phyloP scores from a whole-genome alignment of 2,797 vertebrate genomes.

The Chaetophractus vellerosus region DNA sequence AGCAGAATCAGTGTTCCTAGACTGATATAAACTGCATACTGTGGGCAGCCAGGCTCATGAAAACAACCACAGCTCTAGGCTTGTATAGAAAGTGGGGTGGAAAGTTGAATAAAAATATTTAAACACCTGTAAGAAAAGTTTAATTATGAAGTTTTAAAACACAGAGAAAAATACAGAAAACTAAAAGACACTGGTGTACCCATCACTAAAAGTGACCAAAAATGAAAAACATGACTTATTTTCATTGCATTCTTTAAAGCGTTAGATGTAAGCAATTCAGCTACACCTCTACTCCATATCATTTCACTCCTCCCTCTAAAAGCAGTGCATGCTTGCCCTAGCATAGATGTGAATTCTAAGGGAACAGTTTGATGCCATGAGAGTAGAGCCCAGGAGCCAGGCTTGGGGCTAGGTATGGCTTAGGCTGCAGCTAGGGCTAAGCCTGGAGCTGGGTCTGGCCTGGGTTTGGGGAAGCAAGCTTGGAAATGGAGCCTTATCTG shows the following conservation, averaged over 20 bases:
- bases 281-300: fast-evolving
- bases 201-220: background rate
- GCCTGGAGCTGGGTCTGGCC: background rate
- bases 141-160: slow-evolving; percentile 5
- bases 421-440: too few relatives aligned
- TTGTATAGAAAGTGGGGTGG: background rate
- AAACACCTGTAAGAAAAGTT: background rate
- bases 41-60: background rate
- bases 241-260: background rate
- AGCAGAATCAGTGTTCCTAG: background rate
- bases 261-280: background rate
- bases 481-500: background rate
- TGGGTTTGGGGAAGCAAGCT: background rate
- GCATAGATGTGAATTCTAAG: background rate
- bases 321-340: background rate
- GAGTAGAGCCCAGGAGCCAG: background rate
- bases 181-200: background rate
- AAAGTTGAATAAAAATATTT: background rate
- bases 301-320: background rate
- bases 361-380: background rate
- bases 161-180: background rate
- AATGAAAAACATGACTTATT: background rate
- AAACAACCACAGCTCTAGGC: background rate
- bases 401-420: background rate
- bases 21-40: background rate